phyloP scores from a whole-genome alignment of 2,797 vertebrate species.

The Odontamblyopus lacepedii region DNA sequence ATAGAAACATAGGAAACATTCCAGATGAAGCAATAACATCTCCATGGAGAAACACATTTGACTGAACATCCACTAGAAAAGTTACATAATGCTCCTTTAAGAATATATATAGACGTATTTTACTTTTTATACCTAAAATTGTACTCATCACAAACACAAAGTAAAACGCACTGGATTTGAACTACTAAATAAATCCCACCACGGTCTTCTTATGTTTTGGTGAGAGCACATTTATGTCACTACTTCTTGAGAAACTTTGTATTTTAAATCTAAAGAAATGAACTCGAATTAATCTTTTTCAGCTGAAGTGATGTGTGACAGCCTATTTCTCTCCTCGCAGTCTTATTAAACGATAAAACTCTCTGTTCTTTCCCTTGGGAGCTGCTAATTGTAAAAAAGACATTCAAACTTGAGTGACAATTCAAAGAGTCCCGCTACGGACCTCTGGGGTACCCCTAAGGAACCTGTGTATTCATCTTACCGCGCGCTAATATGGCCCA shows the following conservation, averaged over 20 bases:
- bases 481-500: not conserved
- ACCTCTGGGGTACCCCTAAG: not conserved
- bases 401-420: not conserved
- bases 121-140: not conserved
- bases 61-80: too few relatives aligned
- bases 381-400: conserved; percentile 2
- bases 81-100: not conserved
- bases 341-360: not conserved
- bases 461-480: not conserved
- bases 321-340: not conserved
- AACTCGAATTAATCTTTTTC: not conserved
- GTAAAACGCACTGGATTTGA: not conserved
- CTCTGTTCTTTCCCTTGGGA: not conserved
- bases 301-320: not conserved
- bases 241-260: not conserved
- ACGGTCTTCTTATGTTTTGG: not conserved
- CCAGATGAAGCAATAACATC: too few relatives aligned
- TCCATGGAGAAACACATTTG: too few relatives aligned
- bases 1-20: too few relatives aligned
- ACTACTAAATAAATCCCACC: not conserved
- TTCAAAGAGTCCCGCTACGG: not conserved
- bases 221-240: not conserved
- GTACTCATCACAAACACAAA: not conserved
- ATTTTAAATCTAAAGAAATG: not conserved
- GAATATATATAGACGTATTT: not conserved